Evolutionary conservation across 1,140 invertebrate species (phyloP), one percentile per base, ranked within the genome.

Genomic region (Cherax destructor): DNA sequence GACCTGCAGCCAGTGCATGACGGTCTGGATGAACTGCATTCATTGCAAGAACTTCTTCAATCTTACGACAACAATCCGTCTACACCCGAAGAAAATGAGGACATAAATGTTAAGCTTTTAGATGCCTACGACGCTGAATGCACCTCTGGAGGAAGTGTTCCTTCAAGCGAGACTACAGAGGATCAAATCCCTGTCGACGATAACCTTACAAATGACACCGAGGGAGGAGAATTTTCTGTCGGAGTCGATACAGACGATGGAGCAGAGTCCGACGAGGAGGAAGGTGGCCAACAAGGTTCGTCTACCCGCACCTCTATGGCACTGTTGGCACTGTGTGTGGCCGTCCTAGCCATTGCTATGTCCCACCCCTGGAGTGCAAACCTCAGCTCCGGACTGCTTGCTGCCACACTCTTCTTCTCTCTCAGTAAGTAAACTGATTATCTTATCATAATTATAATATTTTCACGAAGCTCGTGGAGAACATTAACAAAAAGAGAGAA

Each of bases 361-460:
- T 72, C 74, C 24, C 72, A 86, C 24, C 84, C 72, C 21, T 86
- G 69, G 49, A 76, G 84, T 50, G 84, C 84, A 49, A 86, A 86
- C 72, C 84, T 86, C n/a, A 86, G 84, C 72, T 77, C 84, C 30
- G 72, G 84, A 2, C 52, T 86, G n/a, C 65, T 86, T 5, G 84
- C 84, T 6, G 50, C 74, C 50, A 69, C 84, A 11, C 47, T 86
- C 24, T 88, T 65, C 77, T 61, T 88, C 76, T 88, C 56, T 18
- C 76, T 88, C 52, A 65, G 77, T 80, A 88, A 78, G 77, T 80
- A 56, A 49, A 59, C 49, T 4, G 2, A 10, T 56, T 41, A 41
- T 41, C 30, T 41, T 41, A 41, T 41, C 30, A 1, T 41, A 2
- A 2, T 41, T 41, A 41, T 41, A 41, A 41, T 41, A 41, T 41